Conservation (phyloP, 1,140 invertebrate genomes). For the Drosophila nikananu region DNA sequence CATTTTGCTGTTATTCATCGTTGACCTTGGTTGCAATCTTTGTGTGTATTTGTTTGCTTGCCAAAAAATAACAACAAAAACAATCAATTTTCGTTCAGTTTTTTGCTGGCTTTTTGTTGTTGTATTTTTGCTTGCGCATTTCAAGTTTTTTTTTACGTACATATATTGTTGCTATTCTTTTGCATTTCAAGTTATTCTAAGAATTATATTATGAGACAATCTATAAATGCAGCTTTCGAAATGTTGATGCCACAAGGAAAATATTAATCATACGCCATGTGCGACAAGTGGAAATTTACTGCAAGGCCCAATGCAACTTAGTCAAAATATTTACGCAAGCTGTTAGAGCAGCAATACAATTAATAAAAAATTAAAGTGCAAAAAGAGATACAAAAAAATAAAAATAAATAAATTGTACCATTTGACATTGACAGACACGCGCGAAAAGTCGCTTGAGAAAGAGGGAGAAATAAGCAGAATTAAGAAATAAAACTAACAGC, state of each 20-base stretch:
- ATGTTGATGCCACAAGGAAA: neutral
- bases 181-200: slow-evolving; percentile 68
- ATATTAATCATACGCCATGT: slow-evolving; percentile 61
- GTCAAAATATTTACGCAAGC: slow-evolving; percentile 37
- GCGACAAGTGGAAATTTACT: slow-evolving; percentile 27
- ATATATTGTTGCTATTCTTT: slow-evolving; percentile 51
- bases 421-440: slow-evolving; percentile 71
- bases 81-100: slow-evolving; percentile 26
- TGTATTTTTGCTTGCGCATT: slow-evolving; percentile 48
- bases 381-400: slow-evolving; percentile 9
- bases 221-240: slow-evolving; percentile 13
- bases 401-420: slow-evolving; percentile 44
- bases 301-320: slow-evolving; percentile 24
- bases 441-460: slow-evolving; percentile 16
- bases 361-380: neutral
- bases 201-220: slow-evolving; percentile 1
- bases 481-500: slow-evolving; percentile 30
- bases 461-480: neutral
- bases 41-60: slow-evolving; percentile 56
- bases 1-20: slow-evolving; percentile 84
- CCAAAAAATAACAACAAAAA: slow-evolving; percentile 21
- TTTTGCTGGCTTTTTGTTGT: slow-evolving; percentile 14
- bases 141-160: slow-evolving; percentile 67
- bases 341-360: slow-evolving; percentile 30
- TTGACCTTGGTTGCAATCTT: slow-evolving; percentile 84